Conservation (phyloP, 2,797 vertebrate species). For the Sebastolobus alascanus region DNA sequence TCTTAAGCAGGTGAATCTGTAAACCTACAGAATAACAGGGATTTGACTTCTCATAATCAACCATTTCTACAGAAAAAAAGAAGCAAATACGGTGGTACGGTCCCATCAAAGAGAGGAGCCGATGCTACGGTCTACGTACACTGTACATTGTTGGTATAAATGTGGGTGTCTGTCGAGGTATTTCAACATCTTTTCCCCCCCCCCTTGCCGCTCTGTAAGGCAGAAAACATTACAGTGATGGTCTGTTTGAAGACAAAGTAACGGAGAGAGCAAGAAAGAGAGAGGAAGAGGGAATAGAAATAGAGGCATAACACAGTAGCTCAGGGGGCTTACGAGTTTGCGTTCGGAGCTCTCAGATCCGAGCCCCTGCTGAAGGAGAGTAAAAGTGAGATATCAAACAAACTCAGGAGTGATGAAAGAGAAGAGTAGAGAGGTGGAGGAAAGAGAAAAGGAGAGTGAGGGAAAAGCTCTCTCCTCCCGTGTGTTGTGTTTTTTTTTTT, state of each 20-base stretch:
- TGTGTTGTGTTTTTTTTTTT: slow-evolving; percentile 58
- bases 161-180: slow-evolving; percentile 73
- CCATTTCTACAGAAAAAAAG: slow-evolving; percentile 62
- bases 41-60: slow-evolving; percentile 70
- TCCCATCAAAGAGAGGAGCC: slow-evolving; percentile 62
- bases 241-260: slow-evolving; percentile 74
- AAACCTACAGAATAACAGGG: slow-evolving; percentile 37
- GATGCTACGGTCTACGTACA: slow-evolving; percentile 32
- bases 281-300: slow-evolving; percentile 72
- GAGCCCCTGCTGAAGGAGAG: slow-evolving; percentile 72
- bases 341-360: slow-evolving; percentile 68
- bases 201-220: slow-evolving; percentile 54
- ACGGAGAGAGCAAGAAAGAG: slow-evolving; percentile 63
- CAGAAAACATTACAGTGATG: slow-evolving; percentile 66
- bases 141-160: slow-evolving; percentile 71
- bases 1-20: slow-evolving; percentile 66
- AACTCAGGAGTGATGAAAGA: slow-evolving; percentile 78
- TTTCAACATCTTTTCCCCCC: slow-evolving; percentile 62
- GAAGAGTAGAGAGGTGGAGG: slow-evolving; percentile 68
- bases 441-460: slow-evolving; percentile 68
- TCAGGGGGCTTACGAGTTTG: slow-evolving; percentile 76
- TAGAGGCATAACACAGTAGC: slow-evolving; percentile 74
- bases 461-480: slow-evolving; percentile 71
- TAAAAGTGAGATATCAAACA: slow-evolving; percentile 82
- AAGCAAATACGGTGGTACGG: slow-evolving; percentile 37